Conservation (phyloP, 2,797 vertebrate genomes). For the Poeciliopsis presidionis region DNA sequence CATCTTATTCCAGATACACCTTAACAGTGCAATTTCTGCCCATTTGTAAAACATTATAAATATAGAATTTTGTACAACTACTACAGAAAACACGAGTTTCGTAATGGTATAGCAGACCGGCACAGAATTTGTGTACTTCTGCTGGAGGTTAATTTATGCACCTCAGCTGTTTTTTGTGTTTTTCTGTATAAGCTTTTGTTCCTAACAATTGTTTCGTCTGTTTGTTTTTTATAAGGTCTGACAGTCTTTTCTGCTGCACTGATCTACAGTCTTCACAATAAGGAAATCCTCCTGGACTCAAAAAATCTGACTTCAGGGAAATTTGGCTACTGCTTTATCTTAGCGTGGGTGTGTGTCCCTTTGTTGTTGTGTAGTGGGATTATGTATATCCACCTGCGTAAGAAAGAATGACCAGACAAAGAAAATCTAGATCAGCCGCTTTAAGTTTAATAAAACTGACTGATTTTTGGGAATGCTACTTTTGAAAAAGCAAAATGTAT, state of each 20-base stretch:
- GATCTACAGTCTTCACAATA: conserved; percentile 85
- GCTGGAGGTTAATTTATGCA: too few relatives aligned
- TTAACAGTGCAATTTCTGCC: background rate
- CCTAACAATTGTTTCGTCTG: background rate
- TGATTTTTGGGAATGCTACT: background rate
- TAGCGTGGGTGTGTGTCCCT: conserved; percentile 90
- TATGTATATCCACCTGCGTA: conserved; percentile 89
- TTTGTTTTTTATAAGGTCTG: conserved; percentile 72
- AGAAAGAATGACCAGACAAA: conserved; percentile 81
- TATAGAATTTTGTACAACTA: background rate
- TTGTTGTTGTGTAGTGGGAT: conserved; percentile 85
- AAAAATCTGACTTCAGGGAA: conserved; percentile 73
- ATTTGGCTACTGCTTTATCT: conserved; percentile 89
- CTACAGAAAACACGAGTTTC: background rate
- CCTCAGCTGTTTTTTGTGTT: background rate
- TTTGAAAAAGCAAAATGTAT: background rate
- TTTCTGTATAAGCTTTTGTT: background rate
- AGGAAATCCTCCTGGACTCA: conserved; percentile 81
- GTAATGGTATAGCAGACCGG: background rate
- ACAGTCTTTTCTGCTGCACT: conserved; percentile 83
- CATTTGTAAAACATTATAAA: background rate
- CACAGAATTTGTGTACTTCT: background rate
- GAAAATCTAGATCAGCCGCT: background rate
- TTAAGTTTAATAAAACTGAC: background rate
- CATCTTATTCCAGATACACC: background rate